Conservation (phyloP, 1,140 invertebrate species). For the Meloidogyne chitwoodi region DNA sequence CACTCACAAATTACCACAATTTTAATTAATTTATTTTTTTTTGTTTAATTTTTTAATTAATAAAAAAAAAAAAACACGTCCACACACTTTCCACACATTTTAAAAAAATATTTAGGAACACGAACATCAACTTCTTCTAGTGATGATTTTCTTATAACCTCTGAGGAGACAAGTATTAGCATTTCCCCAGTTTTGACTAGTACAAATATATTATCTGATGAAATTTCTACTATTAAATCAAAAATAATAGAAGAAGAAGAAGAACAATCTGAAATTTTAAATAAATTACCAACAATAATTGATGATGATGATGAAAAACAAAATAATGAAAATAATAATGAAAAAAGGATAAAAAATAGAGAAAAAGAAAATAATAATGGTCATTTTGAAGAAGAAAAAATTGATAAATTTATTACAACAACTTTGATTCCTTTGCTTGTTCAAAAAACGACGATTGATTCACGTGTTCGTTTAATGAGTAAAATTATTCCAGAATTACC, state of each 20-base stretch:
- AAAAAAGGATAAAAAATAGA: background rate
- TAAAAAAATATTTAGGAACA: background rate
- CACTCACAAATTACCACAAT: slow-evolving; percentile 5
- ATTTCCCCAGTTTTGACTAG: background rate
- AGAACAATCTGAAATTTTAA: background rate
- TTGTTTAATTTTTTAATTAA: too few relatives aligned
- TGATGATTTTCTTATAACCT: background rate
- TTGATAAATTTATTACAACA: background rate
- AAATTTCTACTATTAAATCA: background rate
- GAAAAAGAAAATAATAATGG: background rate
- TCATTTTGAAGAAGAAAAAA: background rate
- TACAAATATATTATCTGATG: background rate
- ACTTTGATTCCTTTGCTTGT: background rate
- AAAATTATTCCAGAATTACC: background rate
- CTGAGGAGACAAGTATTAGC: too few relatives aligned
- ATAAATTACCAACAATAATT: background rate
- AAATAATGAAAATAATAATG: background rate
- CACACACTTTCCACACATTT: too few relatives aligned
- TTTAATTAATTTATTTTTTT: background rate
- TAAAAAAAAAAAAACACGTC: too few relatives aligned
- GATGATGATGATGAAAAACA: too few relatives aligned
- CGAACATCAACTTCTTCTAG: background rate
- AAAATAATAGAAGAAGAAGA: background rate
- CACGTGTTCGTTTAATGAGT: background rate
- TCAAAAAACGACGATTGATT: background rate